These are phyloP conservation scores for Macrotus californicus DNA, from an alignment of 2,113 vertebrate species.

Conservation along the genomic window DNA sequence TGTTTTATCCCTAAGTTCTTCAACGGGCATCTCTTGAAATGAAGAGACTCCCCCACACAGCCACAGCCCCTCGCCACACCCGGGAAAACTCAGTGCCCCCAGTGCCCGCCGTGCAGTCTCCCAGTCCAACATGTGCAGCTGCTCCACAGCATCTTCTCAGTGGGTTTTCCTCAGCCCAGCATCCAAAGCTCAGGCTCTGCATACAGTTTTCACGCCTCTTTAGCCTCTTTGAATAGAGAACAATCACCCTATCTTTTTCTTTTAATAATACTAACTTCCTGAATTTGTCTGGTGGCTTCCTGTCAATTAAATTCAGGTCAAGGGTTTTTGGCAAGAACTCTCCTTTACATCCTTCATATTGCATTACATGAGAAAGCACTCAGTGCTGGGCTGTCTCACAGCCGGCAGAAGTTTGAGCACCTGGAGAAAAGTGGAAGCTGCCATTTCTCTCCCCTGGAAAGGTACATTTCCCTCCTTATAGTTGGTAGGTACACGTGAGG, in stretches of 20 bases:
- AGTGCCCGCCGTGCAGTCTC: too few relatives aligned
- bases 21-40: background rate
- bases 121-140: background rate
- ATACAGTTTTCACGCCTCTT: background rate
- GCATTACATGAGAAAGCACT: background rate
- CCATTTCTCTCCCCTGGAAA: background rate
- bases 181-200: background rate
- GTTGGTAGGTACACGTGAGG: background rate
- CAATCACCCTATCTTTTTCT: background rate
- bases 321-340: background rate
- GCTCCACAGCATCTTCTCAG: background rate
- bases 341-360: background rate
- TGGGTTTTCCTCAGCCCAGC: background rate
- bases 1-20: background rate
- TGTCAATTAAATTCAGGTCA: background rate
- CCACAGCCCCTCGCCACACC: background rate
- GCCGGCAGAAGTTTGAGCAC: background rate
- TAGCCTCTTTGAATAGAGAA: background rate
- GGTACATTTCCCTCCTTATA: background rate
- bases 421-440: background rate
- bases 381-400: background rate
- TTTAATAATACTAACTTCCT: background rate
- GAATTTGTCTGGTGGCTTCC: background rate
- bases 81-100: background rate
- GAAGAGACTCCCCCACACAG: background rate